phyloP scores from a whole-genome alignment of 2,888 invertebrate genomes.

The Agonopterix alstromeriana region DNA sequence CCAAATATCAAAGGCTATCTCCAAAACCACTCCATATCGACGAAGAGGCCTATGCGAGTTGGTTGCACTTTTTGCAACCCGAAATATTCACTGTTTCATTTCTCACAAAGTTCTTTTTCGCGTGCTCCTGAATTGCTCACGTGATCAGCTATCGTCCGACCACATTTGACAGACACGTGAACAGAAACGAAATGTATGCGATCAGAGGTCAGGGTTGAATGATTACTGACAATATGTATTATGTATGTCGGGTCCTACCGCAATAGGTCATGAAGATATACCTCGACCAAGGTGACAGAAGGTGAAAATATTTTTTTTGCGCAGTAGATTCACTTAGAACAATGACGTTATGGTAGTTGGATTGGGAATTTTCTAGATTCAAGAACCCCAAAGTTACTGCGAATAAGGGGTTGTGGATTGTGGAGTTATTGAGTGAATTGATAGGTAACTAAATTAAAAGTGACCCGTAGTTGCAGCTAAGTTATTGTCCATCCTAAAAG shows the following conservation, averaged over 20 bases:
- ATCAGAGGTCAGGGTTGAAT: conserved; percentile 9
- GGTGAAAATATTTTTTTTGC: conserved; percentile 19
- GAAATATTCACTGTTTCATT: not conserved
- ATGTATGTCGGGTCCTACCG: conserved; percentile 31
- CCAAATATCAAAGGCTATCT: conserved; percentile 9
- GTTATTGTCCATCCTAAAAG: no score
- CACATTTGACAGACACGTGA: conserved; percentile 9
- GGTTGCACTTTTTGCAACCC: conserved; percentile 13
- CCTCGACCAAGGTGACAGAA: conserved; percentile 22
- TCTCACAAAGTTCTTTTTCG: no score
- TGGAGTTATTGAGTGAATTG: no score
- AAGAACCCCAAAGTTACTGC: no score
- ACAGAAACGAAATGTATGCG: not conserved
- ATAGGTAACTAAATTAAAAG: no score
- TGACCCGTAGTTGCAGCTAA: no score
- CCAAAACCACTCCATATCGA: conserved; percentile 5
- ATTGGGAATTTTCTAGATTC: no score
- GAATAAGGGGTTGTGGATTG: no score
- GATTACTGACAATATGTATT: conserved; percentile 1
- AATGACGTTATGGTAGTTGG: no score
- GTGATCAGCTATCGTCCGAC: not conserved
- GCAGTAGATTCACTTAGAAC: conserved; percentile 7
- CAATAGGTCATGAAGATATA: conserved; percentile 27
- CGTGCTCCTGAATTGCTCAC: no score
- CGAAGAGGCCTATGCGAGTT: conserved; percentile 17